Conservation (phyloP, 2,888 invertebrate species). For the Acleris laterana region DNA sequence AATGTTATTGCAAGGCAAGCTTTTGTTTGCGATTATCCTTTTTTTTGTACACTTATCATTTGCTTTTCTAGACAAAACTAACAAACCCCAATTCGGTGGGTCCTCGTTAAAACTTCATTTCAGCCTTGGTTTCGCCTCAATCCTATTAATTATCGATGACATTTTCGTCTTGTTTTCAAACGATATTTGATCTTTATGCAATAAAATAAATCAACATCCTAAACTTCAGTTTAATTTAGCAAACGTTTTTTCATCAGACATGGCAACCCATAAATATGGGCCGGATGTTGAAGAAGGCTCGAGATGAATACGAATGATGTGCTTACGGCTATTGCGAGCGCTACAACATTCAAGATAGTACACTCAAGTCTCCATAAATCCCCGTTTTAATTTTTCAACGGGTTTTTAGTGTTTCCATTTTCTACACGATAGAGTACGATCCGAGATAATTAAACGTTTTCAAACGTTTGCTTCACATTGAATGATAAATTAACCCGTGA, state of each 20-base stretch:
- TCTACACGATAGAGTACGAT: too few species aligned
- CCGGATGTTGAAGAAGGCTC: conserved; percentile 30
- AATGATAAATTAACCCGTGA: too few species aligned
- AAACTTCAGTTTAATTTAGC: conserved; percentile 11
- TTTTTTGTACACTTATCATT: too few species aligned
- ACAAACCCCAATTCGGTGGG: neutral
- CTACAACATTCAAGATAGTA: neutral
- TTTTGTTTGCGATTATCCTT: too few species aligned
- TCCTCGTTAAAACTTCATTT: neutral
- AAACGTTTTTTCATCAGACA: conserved; percentile 26
- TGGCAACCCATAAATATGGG: conserved; percentile 31
- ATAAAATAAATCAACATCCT: conserved; percentile 6
- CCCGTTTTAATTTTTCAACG: neutral
- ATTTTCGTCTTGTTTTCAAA: neutral
- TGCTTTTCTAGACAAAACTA: neutral
- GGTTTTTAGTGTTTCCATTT: neutral
- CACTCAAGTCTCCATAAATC: neutral
- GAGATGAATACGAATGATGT: conserved; percentile 38
- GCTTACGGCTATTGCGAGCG: conserved; percentile 18
- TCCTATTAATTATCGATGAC: too few species aligned
- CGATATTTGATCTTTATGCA: neutral
- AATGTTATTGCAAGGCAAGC: too few species aligned
- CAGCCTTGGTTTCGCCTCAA: too few species aligned
- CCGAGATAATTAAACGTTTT: too few species aligned
- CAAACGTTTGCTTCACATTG: too few species aligned